Conservation (phyloP, 1,140 invertebrate species). For the Popillia japonica region DNA sequence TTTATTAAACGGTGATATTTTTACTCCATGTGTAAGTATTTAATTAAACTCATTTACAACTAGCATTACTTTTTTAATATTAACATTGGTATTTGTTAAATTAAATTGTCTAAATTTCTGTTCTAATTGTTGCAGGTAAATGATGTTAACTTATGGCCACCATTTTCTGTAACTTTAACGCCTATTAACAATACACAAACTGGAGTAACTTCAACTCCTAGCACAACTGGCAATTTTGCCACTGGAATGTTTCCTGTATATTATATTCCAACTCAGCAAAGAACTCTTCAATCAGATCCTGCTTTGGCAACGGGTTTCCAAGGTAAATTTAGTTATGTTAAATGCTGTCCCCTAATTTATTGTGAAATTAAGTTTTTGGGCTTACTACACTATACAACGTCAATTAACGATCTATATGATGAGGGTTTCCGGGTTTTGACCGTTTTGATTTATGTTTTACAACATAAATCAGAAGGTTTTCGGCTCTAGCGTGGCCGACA, state of each 20-base stretch:
- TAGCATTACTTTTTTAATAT: slow-evolving; percentile 11
- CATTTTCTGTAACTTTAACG: slow-evolving; percentile 66
- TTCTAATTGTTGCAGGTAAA: slow-evolving; percentile 49
- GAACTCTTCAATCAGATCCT: slow-evolving; percentile 41
- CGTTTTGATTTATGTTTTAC: no score
- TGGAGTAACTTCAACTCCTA: slow-evolving; percentile 48
- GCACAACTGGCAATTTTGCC: slow-evolving; percentile 43
- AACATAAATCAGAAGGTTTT: no score
- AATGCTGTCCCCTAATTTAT: no score
- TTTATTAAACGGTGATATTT: slow-evolving; percentile 33
- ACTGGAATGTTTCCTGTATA: slow-evolving; percentile 68
- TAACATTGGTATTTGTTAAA: background rate
- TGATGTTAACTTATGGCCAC: slow-evolving; percentile 68
- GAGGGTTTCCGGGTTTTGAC: no score
- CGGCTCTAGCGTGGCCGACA: no score
- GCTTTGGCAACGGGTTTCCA: slow-evolving; percentile 10
- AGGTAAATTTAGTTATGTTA: background rate
- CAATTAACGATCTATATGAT: no score
- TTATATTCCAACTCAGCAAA: slow-evolving; percentile 64
- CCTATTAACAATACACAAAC: slow-evolving; percentile 57
- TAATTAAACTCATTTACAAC: background rate
- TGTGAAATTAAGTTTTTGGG: no score
- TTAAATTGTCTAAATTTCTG: background rate
- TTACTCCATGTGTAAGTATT: slow-evolving; percentile 28
- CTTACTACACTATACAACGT: no score